Evolutionary conservation across 2,797 vertebrate genomes (phyloP).

Genomic region (Dipus sagitta): DNA sequence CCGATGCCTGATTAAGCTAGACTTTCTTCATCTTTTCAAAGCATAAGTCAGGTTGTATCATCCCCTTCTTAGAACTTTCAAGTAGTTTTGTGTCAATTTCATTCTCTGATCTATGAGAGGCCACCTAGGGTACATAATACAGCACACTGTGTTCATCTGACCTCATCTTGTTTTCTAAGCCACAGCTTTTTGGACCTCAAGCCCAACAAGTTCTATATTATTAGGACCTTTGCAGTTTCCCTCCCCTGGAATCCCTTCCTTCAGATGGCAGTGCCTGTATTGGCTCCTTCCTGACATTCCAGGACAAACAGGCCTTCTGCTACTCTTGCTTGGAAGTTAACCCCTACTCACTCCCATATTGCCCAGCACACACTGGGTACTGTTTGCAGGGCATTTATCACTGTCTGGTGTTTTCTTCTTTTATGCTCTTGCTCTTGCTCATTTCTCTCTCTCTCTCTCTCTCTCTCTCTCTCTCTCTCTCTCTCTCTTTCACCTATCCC

Average conservation of each 20-base stretch:
- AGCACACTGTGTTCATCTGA: neutral
- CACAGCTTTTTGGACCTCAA: neutral
- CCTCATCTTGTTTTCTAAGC: neutral
- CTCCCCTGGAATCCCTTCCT: neutral
- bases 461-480: neutral
- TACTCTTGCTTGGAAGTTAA: neutral
- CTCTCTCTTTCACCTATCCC: no score
- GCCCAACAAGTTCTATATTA: neutral
- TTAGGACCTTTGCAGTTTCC: no score
- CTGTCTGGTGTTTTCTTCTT: neutral
- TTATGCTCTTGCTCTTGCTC: neutral
- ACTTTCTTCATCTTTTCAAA: constrained; percentile 27
- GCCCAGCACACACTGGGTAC: no score
- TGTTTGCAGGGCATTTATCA: neutral
- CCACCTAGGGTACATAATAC: no score
- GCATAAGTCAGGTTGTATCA: neutral
- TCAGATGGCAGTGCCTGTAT: no score
- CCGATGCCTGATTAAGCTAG: neutral
- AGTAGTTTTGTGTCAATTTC: neutral
- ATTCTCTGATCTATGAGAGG: no score
- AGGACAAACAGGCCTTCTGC: neutral
- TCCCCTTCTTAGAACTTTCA: constrained; percentile 3
- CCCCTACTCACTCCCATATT: neutral
- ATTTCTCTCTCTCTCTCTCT: neutral
- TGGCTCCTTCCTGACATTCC: neutral